Evolutionary conservation across 2,888 invertebrate genomes (phyloP).

Genomic region (Didymodactylos carnosus): DNA sequence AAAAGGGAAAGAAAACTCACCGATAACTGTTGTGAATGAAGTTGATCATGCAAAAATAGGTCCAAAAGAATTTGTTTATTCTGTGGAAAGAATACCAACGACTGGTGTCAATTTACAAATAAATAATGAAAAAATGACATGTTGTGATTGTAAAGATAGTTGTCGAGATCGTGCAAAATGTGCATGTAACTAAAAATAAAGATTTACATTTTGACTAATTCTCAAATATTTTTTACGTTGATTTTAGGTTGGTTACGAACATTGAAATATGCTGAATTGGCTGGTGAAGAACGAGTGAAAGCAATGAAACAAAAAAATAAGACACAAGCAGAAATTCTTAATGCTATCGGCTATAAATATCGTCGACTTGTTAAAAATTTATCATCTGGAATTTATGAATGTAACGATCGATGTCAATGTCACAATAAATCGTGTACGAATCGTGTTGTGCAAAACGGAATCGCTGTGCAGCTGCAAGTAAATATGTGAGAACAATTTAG

Average conservation of each 20-base stretch:
- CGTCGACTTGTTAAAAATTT: background rate
- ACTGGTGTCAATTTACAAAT: slow-evolving; percentile 36
- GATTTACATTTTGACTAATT: too few relatives aligned
- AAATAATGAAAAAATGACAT: slow-evolving; percentile 62
- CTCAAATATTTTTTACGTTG: background rate
- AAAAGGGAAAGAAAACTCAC: slow-evolving; percentile 64
- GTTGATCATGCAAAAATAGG: slow-evolving; percentile 49
- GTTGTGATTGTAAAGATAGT: slow-evolving; percentile 78
- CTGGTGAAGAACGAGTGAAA: background rate
- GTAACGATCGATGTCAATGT: slow-evolving; percentile 60
- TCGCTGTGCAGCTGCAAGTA: slow-evolving; percentile 44
- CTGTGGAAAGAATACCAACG: slow-evolving; percentile 60
- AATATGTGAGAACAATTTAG: background rate
- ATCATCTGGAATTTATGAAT: slow-evolving; percentile 58
- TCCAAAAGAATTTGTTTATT: slow-evolving; percentile 68
- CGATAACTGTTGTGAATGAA: slow-evolving; percentile 73
- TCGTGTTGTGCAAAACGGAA: slow-evolving; percentile 75
- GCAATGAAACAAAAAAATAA: background rate
- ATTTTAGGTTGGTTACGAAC: background rate
- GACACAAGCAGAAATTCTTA: background rate
- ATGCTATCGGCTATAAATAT: background rate
- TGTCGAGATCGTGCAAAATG: slow-evolving; percentile 72
- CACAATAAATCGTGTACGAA: slow-evolving; percentile 58
- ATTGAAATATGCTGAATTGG: background rate
- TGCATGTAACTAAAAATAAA: slow-evolving; percentile 41